Percentiles rank a stretch among this genome's conserved stretches.
Evolutionary conservation across 2,888 invertebrate species (phyloP).

Genomic region (Sceliomorpha sp.): DNA sequence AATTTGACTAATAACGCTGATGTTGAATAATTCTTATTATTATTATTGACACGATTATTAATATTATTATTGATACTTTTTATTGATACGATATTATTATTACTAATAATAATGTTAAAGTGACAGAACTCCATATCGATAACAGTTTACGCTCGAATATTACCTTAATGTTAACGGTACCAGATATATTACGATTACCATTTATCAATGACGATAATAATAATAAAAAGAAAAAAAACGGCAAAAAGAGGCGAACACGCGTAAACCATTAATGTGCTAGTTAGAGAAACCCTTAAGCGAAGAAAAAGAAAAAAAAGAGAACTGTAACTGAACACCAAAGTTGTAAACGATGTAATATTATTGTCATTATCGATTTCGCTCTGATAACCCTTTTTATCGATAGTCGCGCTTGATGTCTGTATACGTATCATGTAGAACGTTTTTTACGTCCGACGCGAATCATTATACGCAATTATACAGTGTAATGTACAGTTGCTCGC

Average conservation of each 20-base stretch:
- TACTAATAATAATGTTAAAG: conserved; percentile 30
- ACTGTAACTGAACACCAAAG: conserved; percentile 80
- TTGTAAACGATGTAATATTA: conserved; percentile 70
- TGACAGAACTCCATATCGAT: conserved; percentile 48
- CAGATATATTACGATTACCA: conserved; percentile 24
- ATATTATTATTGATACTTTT: no score
- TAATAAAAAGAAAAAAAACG: conserved; percentile 6
- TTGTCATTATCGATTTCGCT: conserved; percentile 34
- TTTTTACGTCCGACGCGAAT: conserved; percentile 5
- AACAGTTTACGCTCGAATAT: conserved; percentile 45
- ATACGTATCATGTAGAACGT: conserved; percentile 19
- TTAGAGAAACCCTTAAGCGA: conserved; percentile 52
- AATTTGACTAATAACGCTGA: conserved; percentile 27
- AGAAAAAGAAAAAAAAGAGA: conserved; percentile 62
- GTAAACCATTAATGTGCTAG: conserved; percentile 62
- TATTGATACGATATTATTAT: conserved; percentile 33
- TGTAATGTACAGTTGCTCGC: no score
- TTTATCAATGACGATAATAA: conserved; percentile 45
- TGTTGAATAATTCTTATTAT: conserved; percentile 43
- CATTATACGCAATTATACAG: conserved; percentile 5
- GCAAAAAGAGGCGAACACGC: conserved; percentile 31
- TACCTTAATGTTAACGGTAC: conserved; percentile 43
- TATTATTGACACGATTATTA: conserved; percentile 31
- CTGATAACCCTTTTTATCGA: conserved; percentile 45
- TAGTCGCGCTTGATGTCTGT: conserved; percentile 36